These are phyloP conservation scores for Ennomos erosarius DNA, from an alignment of 2,888 invertebrate genomes.

Conservation along the genomic window DNA sequence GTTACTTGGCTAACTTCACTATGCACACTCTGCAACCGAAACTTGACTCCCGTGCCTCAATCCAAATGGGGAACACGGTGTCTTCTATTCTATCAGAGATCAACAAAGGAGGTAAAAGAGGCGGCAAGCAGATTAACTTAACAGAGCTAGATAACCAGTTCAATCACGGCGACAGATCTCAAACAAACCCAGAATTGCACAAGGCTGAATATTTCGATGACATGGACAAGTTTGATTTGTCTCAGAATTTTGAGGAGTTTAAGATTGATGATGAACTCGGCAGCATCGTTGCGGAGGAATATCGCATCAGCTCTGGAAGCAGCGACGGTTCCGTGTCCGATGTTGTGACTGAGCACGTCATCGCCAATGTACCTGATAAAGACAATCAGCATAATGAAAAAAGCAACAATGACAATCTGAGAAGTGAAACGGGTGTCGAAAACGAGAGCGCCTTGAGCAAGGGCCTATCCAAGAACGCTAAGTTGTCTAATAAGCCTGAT, in stretches of 20 bases:
- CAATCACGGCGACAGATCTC: constrained; percentile 65
- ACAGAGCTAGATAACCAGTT: constrained; percentile 79
- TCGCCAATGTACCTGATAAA: constrained; percentile 68
- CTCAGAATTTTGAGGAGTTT: constrained; percentile 92
- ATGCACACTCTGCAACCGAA: constrained; percentile 77
- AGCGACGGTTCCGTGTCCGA: constrained; percentile 79
- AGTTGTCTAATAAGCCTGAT: constrained; percentile 82
- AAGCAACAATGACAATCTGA: constrained; percentile 56
- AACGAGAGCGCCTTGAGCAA: constrained; percentile 61
- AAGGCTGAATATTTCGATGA: constrained; percentile 81
- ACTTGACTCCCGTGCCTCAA: constrained; percentile 81
- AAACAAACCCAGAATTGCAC: constrained; percentile 63
- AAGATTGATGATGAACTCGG: constrained; percentile 90
- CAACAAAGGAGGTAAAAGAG: constrained; percentile 78
- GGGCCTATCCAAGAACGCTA: constrained; percentile 68
- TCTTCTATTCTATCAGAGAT: constrained; percentile 86
- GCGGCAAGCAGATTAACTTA: constrained; percentile 74
- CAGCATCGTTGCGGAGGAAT: constrained; percentile 79
- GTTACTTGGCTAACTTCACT: constrained; percentile 73
- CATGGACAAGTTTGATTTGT: constrained; percentile 87
- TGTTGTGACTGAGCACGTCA: constrained; percentile 72
- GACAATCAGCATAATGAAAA: constrained; percentile 58
- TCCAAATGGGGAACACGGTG: constrained; percentile 86
- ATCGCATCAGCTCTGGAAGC: constrained; percentile 81
- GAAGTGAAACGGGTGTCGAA: constrained; percentile 66